Percentiles rank a stretch among this genome's conserved stretches.
phyloP scores from a whole-genome alignment of 2,113 vertebrate species.

The Nesogale talazaci region DNA sequence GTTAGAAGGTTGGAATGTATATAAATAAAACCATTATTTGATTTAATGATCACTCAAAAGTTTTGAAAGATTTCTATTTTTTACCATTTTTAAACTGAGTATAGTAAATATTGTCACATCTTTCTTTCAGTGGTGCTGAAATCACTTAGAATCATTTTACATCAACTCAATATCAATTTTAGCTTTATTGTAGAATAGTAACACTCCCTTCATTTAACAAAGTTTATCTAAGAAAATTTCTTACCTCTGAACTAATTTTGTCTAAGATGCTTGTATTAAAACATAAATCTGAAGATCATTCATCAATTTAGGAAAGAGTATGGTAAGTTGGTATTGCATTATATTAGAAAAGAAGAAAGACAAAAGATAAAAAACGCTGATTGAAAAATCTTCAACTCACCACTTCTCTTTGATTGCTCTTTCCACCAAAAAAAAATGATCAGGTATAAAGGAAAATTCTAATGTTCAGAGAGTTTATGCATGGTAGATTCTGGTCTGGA shows the following conservation, averaged over 20 bases:
- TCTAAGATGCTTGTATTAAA: not conserved
- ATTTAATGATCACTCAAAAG: not conserved
- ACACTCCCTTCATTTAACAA: not conserved
- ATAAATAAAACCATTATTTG: constrained; percentile 37
- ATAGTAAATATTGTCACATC: not conserved
- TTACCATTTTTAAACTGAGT: not conserved
- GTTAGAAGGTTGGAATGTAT: constrained; percentile 21
- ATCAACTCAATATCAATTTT: not conserved
- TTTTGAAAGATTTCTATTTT: not conserved
- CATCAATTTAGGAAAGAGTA: not conserved
- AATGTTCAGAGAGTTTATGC: too few species aligned
- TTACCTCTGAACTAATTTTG: not conserved
- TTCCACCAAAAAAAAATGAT: too few species aligned
- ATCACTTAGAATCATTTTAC: constrained; percentile 34
- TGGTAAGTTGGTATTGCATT: not conserved
- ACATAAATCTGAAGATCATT: not conserved
- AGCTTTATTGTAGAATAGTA: not conserved
- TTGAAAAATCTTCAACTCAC: too few species aligned
- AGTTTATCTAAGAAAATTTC: constrained; percentile 7
- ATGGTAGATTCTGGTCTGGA: too few species aligned
- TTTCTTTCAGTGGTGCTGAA: not conserved
- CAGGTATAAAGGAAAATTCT: too few species aligned
- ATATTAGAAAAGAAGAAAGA: not conserved
- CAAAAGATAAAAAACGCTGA: not conserved
- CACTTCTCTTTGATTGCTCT: too few species aligned